Conservation (phyloP, 2,113 vertebrate species). For the Callopanchax toddi region DNA sequence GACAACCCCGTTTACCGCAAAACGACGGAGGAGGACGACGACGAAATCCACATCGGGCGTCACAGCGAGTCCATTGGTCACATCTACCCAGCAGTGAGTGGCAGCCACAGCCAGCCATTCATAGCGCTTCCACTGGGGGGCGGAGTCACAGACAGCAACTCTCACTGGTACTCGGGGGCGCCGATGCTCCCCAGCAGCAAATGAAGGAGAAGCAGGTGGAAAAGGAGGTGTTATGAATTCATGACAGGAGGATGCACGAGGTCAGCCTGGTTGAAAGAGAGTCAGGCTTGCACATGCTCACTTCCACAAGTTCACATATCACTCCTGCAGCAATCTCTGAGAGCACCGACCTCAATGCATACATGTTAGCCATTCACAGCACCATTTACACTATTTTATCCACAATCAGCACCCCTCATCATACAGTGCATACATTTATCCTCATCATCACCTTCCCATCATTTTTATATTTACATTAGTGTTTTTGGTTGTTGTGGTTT, state of each 20-base stretch:
- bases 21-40: slow-evolving; percentile 95
- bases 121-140: slow-evolving; percentile 80
- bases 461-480: slow-evolving; percentile 18
- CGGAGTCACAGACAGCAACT: slow-evolving; percentile 77
- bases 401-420: slow-evolving; percentile 33
- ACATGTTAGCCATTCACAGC: slow-evolving; percentile 22
- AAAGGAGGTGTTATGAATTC: slow-evolving; percentile 25
- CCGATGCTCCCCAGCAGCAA: slow-evolving; percentile 78
- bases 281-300: slow-evolving; percentile 41
- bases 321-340: slow-evolving; percentile 27
- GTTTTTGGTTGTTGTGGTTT: slow-evolving; percentile 28
- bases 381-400: slow-evolving; percentile 1
- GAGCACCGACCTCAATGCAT: slow-evolving; percentile 20
- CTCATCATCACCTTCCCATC: slow-evolving; percentile 21
- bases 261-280: slow-evolving; percentile 45
- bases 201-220: slow-evolving; percentile 53
- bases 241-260: slow-evolving; percentile 22
- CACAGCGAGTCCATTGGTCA: slow-evolving; percentile 92
- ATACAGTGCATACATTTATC: slow-evolving; percentile 29
- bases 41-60: slow-evolving; percentile 95
- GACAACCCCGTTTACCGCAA: slow-evolving; percentile 99
- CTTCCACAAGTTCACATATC: slow-evolving; percentile 34
- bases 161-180: slow-evolving; percentile 82
- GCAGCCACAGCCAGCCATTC: slow-evolving; percentile 77
- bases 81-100: slow-evolving; percentile 96